A percentile compares a stretch with the other conserved stretches of the same genome.
Evolutionary conservation across 2,888 invertebrate species (phyloP).

Genomic region (Macropis europaea): DNA sequence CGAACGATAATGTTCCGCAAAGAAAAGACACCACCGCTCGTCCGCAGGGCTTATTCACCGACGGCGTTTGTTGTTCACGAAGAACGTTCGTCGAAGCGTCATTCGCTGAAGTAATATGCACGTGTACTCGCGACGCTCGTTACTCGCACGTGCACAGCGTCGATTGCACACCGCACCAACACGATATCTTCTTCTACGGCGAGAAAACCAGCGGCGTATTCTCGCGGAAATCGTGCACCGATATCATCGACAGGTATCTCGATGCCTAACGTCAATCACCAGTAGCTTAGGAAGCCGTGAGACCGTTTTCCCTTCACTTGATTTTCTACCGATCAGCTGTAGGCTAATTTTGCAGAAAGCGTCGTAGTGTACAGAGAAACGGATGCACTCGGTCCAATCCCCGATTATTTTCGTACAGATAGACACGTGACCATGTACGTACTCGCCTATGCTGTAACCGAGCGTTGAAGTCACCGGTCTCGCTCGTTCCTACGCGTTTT

Average conservation of each 20-base stretch:
- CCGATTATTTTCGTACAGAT: constrained; percentile 42
- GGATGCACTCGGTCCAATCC: constrained; percentile 10
- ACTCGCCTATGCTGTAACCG: constrained; percentile 4
- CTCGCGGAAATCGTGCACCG: background rate
- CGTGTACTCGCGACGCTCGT: constrained; percentile 3
- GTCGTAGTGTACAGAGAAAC: constrained; percentile 28
- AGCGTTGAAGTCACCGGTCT: background rate
- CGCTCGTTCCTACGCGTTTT: background rate
- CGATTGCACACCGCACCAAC: too few relatives aligned
- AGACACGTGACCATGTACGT: constrained; percentile 18
- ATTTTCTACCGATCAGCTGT: constrained; percentile 31
- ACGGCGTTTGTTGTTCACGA: background rate
- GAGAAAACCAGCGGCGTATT: background rate
- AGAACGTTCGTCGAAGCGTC: background rate
- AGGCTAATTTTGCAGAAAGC: constrained; percentile 16
- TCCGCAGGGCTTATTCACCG: constrained; percentile 33
- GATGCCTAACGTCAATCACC: constrained; percentile 44
- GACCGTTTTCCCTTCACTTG: constrained; percentile 27
- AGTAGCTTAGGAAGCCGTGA: constrained; percentile 24
- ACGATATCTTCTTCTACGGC: too few relatives aligned
- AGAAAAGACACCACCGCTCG: background rate
- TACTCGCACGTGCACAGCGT: constrained; percentile 32
- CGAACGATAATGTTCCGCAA: background rate
- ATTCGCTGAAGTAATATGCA: background rate
- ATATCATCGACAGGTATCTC: constrained; percentile 15